Conservation (phyloP, 2,113 vertebrate species). For the Glaucomys volans region DNA sequence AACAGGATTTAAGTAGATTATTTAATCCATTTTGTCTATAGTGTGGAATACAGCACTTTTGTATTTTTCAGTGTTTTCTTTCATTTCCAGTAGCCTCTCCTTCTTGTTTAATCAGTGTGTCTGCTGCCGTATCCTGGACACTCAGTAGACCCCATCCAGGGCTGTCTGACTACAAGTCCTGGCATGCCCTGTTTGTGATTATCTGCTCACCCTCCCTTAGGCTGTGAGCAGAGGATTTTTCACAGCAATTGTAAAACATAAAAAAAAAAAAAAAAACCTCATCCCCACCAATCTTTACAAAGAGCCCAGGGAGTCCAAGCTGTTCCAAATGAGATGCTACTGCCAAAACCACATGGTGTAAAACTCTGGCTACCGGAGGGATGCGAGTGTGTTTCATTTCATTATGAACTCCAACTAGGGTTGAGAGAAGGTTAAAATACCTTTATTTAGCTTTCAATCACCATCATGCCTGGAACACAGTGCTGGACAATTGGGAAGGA, state of each 20-base stretch:
- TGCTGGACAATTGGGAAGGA: neutral
- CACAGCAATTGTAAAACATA: conserved; percentile 78
- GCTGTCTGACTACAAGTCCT: conserved; percentile 57
- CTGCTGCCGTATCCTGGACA: neutral
- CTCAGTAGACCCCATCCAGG: conserved; percentile 67
- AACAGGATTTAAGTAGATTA: neutral
- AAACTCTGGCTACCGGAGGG: neutral
- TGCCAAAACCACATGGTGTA: neutral
- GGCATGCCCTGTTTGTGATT: neutral
- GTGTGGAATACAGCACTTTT: neutral
- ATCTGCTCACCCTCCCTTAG: conserved; percentile 64
- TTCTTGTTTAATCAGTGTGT: neutral
- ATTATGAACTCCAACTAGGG: conserved; percentile 50
- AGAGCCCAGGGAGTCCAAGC: conserved; percentile 71
- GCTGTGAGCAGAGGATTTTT: conserved; percentile 75
- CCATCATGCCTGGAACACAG: neutral
- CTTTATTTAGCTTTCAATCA: conserved; percentile 55
- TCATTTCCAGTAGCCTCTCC: neutral
- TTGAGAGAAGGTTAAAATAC: conserved; percentile 49
- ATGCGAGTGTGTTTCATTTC: neutral
- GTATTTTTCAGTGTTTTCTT: conserved; percentile 39
- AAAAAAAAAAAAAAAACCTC: conserved; percentile 55
- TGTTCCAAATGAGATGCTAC: conserved; percentile 43
- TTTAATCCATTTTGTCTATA: neutral
- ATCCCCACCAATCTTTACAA: conserved; percentile 75